Evolutionary conservation across 2,888 invertebrate species (phyloP).

Genomic region (Orgyia antiqua): DNA sequence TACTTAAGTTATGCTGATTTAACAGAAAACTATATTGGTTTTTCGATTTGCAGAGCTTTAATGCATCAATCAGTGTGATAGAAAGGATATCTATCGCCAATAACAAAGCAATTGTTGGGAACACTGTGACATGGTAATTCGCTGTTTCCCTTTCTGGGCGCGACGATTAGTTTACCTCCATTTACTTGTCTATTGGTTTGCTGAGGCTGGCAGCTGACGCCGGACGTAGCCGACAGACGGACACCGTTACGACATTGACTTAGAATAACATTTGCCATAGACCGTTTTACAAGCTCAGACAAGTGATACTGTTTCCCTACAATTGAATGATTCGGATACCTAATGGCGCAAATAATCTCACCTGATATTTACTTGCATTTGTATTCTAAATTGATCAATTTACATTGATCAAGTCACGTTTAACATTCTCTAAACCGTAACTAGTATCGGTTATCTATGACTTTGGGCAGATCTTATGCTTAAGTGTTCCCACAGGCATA

Average conservation of each 20-base stretch:
- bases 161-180: conserved; percentile 74
- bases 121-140: conserved; percentile 71
- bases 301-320: conserved; percentile 45
- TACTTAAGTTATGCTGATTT: conserved; percentile 3
- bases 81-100: conserved; percentile 45
- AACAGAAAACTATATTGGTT: conserved; percentile 9
- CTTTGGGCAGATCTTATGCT: conserved; percentile 20
- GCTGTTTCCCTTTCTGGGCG: conserved; percentile 71
- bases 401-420: conserved; percentile 30
- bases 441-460: conserved; percentile 15
- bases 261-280: conserved; percentile 73
- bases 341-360: conserved; percentile 39
- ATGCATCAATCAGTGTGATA: conserved; percentile 35
- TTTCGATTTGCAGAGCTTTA: conserved; percentile 34
- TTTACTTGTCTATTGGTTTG: conserved; percentile 71
- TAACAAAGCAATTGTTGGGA: conserved; percentile 70
- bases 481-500: conserved; percentile 51
- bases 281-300: conserved; percentile 41
- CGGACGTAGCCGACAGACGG: conserved; percentile 66
- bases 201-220: conserved; percentile 72
- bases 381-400: conserved; percentile 27
- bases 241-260: conserved; percentile 72
- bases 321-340: conserved; percentile 46
- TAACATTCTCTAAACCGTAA: conserved; percentile 18
- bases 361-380: conserved; percentile 35